Percentiles rank a stretch among this genome's conserved stretches.
These are phyloP conservation scores for Entelurus aequoreus DNA, from an alignment of 2,113 vertebrate species.

Conservation along the genomic window DNA sequence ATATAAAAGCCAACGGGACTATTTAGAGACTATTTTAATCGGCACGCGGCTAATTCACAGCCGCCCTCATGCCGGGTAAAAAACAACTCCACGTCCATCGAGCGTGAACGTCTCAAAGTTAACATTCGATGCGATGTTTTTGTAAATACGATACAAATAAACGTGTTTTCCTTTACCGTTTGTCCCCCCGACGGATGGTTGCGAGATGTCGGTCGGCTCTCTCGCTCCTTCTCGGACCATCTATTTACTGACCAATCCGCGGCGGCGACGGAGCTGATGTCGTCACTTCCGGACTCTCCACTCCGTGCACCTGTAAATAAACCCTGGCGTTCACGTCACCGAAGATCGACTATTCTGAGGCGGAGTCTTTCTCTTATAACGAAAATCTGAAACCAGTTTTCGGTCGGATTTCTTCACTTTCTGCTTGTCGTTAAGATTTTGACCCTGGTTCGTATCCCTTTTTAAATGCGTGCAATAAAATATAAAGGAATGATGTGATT, in stretches of 20 bases:
- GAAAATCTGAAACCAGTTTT: background rate
- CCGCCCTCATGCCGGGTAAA: slow-evolving; percentile 15
- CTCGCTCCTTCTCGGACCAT: slow-evolving; percentile 22
- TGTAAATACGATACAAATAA: background rate
- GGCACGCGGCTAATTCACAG: slow-evolving; percentile 31
- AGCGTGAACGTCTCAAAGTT: background rate
- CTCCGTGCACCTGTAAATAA: slow-evolving; percentile 59
- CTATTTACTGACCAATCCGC: slow-evolving; percentile 43
- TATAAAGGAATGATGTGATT: too few species aligned
- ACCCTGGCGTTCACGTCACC: background rate
- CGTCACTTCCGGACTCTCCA: slow-evolving; percentile 67
- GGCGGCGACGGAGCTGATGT: slow-evolving; percentile 47
- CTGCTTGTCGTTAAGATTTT: background rate
- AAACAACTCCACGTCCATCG: background rate
- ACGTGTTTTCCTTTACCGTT: slow-evolving; percentile 34
- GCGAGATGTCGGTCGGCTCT: slow-evolving; percentile 23
- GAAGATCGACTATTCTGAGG: slow-evolving; percentile 42
- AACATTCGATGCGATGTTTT: fast-evolving
- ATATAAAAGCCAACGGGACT: background rate
- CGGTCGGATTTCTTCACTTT: background rate
- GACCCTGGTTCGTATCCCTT: background rate
- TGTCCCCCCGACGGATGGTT: background rate
- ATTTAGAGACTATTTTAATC: slow-evolving; percentile 5
- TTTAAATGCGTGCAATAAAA: too few species aligned
- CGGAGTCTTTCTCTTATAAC: background rate